Percentiles rank a stretch among this genome's conserved stretches.
phyloP scores from a whole-genome alignment of 1,140 invertebrate species.

The Drosophila paulistorum region DNA sequence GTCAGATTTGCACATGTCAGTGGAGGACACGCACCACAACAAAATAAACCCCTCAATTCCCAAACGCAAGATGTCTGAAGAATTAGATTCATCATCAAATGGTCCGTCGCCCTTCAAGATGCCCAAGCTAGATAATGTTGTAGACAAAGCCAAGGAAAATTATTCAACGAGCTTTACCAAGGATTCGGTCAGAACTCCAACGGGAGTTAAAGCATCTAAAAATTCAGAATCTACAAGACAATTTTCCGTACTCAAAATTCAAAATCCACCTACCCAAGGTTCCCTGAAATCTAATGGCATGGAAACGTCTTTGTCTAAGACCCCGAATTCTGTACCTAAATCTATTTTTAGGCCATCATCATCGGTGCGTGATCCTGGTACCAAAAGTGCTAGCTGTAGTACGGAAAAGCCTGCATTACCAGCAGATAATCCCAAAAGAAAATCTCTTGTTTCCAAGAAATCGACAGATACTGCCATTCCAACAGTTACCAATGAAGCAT shows the following conservation, averaged over 20 bases:
- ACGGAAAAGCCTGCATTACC: background rate
- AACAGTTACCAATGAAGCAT: background rate
- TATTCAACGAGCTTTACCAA: background rate
- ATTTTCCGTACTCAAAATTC: background rate
- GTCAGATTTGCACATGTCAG: constrained; percentile 44
- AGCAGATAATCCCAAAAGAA: background rate
- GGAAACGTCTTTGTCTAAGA: background rate
- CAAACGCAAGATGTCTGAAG: constrained; percentile 29
- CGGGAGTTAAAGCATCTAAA: background rate
- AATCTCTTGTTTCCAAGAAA: background rate
- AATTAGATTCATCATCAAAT: background rate
- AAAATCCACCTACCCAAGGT: background rate
- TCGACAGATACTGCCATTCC: background rate
- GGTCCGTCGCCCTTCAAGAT: constrained; percentile 9
- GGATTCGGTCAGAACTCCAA: background rate
- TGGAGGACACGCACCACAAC: constrained; percentile 34
- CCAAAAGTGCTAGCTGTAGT: background rate
- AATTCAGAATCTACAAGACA: background rate
- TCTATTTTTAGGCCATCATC: background rate
- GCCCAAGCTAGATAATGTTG: constrained; percentile 23
- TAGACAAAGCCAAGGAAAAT: background rate
- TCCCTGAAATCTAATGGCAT: background rate
- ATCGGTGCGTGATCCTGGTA: background rate
- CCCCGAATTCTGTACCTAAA: background rate
- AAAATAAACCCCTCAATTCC: background rate